Evolutionary conservation across 2,113 vertebrate species (phyloP).

Genomic region (Brachyhypopomus occidentalis): DNA sequence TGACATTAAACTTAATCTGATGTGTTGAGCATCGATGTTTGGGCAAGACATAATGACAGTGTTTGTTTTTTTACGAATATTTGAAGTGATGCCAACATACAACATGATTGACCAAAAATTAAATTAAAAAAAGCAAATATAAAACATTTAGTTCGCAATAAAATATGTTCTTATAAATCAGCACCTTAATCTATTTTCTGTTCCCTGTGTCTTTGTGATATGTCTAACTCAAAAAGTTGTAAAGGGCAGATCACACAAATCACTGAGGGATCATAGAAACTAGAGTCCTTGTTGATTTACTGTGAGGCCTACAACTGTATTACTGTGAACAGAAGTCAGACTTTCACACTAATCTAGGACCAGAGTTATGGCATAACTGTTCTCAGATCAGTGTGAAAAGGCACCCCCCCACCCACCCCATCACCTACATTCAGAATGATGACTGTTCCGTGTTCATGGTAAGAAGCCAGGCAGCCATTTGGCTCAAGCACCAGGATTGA

Average conservation of each 20-base stretch:
- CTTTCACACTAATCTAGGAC: conserved; percentile 11
- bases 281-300: not conserved
- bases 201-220: conserved; percentile 29
- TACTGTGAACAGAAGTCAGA: not conserved
- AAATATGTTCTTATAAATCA: conserved; percentile 35
- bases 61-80: not conserved
- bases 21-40: not conserved
- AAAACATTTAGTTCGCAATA: conserved; percentile 19
- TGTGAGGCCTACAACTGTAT: conserved; percentile 16
- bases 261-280: not conserved
- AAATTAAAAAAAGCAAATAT: not conserved
- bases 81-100: conserved; percentile 15
- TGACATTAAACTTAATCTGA: not conserved
- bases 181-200: conserved; percentile 20
- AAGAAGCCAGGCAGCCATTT: conserved; percentile 89
- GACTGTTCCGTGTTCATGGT: conserved; percentile 54
- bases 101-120: not conserved
- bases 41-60: not conserved
- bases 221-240: conserved; percentile 20
- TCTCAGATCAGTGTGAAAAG: not conserved
- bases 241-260: conserved; percentile 27
- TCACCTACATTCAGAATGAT: not conserved
- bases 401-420: not conserved
- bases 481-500: conserved; percentile 82
- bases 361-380: not conserved